Conservation (phyloP, 2,888 invertebrate genomes). For the Harpalus rubripes region DNA sequence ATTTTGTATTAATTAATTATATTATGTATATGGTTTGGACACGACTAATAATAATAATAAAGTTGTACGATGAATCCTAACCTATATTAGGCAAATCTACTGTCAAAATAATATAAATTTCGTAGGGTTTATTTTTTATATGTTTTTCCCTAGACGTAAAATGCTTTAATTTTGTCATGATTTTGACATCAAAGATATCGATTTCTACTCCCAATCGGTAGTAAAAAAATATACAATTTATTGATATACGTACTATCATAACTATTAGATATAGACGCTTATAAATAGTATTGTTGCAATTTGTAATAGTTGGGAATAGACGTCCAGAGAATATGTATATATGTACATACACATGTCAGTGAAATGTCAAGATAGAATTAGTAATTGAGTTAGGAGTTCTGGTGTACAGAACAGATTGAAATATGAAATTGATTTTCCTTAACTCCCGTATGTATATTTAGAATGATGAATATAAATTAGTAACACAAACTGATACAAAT, state of each 20-base stretch:
- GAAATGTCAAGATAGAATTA: conserved; percentile 28
- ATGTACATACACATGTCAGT: not conserved
- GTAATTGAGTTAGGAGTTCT: conserved; percentile 19
- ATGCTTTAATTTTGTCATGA: too few relatives aligned
- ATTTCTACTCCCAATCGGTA: too few relatives aligned
- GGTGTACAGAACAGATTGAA: conserved; percentile 35
- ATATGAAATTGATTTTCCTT: not conserved
- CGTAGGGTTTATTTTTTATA: too few relatives aligned
- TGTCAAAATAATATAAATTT: too few relatives aligned
- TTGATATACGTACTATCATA: not conserved
- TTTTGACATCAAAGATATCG: too few relatives aligned
- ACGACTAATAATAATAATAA: too few relatives aligned
- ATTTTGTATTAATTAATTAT: too few relatives aligned
- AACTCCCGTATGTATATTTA: not conserved
- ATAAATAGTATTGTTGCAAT: not conserved
- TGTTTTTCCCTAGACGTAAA: too few relatives aligned
- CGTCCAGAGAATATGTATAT: not conserved
- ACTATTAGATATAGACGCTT: not conserved
- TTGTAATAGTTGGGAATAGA: not conserved
- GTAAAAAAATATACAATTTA: not conserved
- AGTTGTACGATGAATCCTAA: too few relatives aligned
- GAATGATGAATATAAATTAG: conserved; percentile 3
- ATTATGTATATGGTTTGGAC: too few relatives aligned
- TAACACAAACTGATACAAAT: not conserved
- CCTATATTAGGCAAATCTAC: too few relatives aligned